phyloP scores from a whole-genome alignment of 2,113 vertebrate genomes.

The Vulpes lagopus region DNA sequence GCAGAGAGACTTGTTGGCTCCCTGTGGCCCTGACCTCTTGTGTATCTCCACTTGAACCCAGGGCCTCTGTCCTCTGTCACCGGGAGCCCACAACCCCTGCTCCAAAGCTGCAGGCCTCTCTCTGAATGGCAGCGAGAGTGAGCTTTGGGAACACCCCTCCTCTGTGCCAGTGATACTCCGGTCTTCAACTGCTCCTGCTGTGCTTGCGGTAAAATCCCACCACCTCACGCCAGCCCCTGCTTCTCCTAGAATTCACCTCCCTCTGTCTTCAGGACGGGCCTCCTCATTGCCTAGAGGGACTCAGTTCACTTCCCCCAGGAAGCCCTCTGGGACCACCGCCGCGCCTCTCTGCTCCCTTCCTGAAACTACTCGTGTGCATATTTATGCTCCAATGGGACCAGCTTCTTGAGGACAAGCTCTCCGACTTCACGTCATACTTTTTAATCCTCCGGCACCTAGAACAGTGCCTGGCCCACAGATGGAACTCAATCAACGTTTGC shows the following conservation, averaged over 20 bases:
- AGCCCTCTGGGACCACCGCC: neutral
- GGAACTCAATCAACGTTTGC: neutral
- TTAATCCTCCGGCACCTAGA: neutral
- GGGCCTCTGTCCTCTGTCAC: neutral
- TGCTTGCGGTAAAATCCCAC: neutral
- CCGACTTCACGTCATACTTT: neutral
- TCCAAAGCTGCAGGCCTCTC: neutral
- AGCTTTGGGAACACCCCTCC: neutral
- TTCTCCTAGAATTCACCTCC: neutral
- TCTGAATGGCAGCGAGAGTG: neutral
- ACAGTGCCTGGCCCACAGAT: neutral
- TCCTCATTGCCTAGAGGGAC: neutral
- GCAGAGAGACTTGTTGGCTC: neutral
- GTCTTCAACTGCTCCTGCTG: neutral
- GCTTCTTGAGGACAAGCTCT: neutral
- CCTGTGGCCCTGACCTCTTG: neutral
- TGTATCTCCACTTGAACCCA: fast-evolving
- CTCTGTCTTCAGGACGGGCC: neutral
- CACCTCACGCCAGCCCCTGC: too few relatives aligned
- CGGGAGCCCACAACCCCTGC: neutral
- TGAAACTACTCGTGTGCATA: neutral
- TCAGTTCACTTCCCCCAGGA: neutral
- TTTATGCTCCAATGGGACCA: neutral
- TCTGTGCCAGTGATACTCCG: neutral
- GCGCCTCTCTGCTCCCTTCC: neutral